Evolutionary conservation across 2,797 vertebrate species (phyloP).

Genomic region (Malacoraja senta): DNA sequence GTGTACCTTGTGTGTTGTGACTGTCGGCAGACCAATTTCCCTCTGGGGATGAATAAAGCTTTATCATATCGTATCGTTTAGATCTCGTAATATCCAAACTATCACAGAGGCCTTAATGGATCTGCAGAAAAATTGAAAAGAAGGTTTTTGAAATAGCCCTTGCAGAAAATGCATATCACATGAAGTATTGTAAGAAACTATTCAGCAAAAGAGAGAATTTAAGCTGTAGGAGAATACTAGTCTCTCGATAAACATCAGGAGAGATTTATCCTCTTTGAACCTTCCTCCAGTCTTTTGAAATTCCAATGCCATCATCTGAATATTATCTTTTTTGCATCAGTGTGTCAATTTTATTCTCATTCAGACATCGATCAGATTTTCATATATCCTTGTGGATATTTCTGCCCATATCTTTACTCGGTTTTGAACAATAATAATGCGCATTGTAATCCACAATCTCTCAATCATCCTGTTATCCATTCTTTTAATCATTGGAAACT

Average conservation of each 20-base stretch:
- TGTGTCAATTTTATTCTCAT: not conserved
- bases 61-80: not conserved
- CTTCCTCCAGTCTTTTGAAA: not conserved
- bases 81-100: not conserved
- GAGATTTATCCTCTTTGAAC: not conserved
- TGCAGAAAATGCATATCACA: not conserved
- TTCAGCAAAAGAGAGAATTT: not conserved
- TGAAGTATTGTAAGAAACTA: not conserved
- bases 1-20: too few relatives aligned
- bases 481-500: slow-evolving; percentile 8
- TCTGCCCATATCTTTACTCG: not conserved
- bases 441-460: not conserved
- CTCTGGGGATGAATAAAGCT: too few relatives aligned
- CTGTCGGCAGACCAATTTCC: too few relatives aligned
- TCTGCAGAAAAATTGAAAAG: not conserved
- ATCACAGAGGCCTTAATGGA: not conserved
- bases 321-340: not conserved
- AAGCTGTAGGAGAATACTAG: not conserved
- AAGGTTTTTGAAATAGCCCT: not conserved
- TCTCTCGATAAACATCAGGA: not conserved
- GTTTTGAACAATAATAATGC: not conserved
- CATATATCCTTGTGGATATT: not conserved
- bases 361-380: not conserved
- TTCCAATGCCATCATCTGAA: not conserved
- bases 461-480: slow-evolving; percentile 18